Evolutionary conservation across 2,888 invertebrate genomes (phyloP), one percentile per base, ranked within the genome.

Genomic region (Stenotaenia linearis): DNA sequence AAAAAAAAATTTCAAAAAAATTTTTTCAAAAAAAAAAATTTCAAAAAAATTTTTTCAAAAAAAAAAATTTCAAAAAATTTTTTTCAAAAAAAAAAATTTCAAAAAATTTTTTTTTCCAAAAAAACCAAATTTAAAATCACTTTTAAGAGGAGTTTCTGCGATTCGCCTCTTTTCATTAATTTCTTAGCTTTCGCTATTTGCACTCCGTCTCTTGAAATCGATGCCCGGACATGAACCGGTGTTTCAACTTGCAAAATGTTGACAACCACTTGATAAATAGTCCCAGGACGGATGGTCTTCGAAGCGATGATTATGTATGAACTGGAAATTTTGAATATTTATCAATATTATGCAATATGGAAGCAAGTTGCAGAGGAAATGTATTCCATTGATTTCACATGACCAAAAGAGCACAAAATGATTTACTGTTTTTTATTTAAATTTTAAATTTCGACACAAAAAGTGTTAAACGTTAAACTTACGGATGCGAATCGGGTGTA

Each of bases 121-220:
- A n/a, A n/a, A n/a, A n/a, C n/a, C n/a, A n/a, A n/a, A n/a, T n/a
- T n/a, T n/a, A n/a, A n/a, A n/a, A n/a, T n/a, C n/a, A 95, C 95
- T 87, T 92, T 90, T 90, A 97, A 92, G 84, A 96, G 91, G 82
- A 98, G 87, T 15, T 94, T 93, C 86, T 95, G 95, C 0, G 93
- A 93, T 61, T 96, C 92, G 40, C 94, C 94, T 83, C 93, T 92
- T 84, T 94, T 94, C 0, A 96, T 92, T 81, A 91, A 90, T 85
- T 93, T 91, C 81, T 90, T 90, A 82, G 95, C 93, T 23, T 93
- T 91, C n/a, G 93, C 90, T 82, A 97, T 90, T 86, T 96, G 96
- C 0, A 96, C 95, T 0, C 95, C 94, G 85, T 96, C 93, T 83
- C 95, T 90, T 81, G 94, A 93, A 82, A 97, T 94, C 78, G 96